phyloP scores from a whole-genome alignment of 2,113 vertebrate species.

The Centropus bengalensis region DNA sequence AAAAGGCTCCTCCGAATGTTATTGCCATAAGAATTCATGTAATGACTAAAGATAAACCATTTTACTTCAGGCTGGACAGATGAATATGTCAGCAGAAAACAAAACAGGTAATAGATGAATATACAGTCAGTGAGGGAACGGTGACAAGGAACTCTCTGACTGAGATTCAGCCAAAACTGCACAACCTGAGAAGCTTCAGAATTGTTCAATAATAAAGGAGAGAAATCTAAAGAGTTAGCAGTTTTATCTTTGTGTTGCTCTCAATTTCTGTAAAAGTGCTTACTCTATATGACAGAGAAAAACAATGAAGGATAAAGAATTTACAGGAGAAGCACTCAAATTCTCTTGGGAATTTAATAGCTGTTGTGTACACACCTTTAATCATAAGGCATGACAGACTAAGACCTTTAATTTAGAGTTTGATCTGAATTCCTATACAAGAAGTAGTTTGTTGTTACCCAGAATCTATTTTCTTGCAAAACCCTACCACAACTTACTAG shows the following conservation, averaged over 20 bases:
- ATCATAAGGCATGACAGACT: neutral
- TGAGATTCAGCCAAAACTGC: neutral
- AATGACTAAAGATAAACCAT: constrained; percentile 53
- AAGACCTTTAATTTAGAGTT: neutral
- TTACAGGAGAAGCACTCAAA: neutral
- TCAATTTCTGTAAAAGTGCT: neutral
- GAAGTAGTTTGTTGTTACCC: neutral
- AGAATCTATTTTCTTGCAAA: neutral
- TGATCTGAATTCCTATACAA: neutral
- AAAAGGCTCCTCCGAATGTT: constrained; percentile 68
- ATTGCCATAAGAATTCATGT: constrained; percentile 41
- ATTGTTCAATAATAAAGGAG: neutral
- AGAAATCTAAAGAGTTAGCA: neutral
- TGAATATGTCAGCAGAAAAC: constrained; percentile 24
- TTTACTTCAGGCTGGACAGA: constrained; percentile 50
- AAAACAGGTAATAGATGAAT: neutral
- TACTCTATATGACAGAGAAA: neutral
- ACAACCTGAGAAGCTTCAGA: neutral
- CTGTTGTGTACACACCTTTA: neutral
- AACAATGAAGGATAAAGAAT: neutral
- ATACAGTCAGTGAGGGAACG: neutral
- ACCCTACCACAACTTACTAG: neutral
- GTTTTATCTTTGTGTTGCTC: neutral
- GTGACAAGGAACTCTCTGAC: neutral
- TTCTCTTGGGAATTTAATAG: neutral